Conservation (phyloP, 2,888 invertebrate species). For the Hypolimnas misippus region DNA sequence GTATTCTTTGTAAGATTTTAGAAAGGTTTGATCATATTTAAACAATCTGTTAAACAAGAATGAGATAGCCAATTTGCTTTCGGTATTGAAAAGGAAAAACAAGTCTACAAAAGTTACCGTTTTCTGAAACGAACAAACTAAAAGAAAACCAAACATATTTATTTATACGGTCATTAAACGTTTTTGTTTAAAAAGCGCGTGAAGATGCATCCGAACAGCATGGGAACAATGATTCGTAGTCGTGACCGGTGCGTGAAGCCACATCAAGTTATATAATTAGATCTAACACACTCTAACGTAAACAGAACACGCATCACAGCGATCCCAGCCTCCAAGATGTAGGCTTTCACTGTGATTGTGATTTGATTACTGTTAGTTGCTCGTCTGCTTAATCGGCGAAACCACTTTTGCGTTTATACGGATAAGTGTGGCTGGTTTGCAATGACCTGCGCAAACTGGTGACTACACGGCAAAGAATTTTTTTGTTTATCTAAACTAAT, state of each 20-base stretch:
- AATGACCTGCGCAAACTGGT: no score
- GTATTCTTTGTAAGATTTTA: no score
- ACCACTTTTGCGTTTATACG: constrained; percentile 35
- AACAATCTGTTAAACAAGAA: no score
- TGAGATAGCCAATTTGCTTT: no score
- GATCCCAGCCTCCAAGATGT: constrained; percentile 56
- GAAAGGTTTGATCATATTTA: no score
- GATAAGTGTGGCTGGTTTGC: background rate
- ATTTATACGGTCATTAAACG: background rate
- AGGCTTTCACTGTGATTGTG: constrained; percentile 77
- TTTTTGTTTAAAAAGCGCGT: constrained; percentile 16
- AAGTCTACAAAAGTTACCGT: background rate
- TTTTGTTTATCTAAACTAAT: no score
- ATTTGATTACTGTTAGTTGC: constrained; percentile 77
- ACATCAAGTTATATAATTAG: constrained; percentile 69
- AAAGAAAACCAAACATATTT: background rate
- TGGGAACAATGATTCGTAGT: constrained; percentile 44
- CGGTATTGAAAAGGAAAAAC: background rate
- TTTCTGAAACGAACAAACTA: background rate
- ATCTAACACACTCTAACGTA: constrained; percentile 75
- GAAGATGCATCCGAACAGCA: constrained; percentile 45
- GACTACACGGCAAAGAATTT: no score
- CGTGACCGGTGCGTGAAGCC: constrained; percentile 62
- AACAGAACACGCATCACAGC: constrained; percentile 59
- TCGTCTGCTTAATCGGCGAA: constrained; percentile 64